Evolutionary conservation across 2,797 vertebrate species (phyloP).

Genomic region (Epinephelus coioides): DNA sequence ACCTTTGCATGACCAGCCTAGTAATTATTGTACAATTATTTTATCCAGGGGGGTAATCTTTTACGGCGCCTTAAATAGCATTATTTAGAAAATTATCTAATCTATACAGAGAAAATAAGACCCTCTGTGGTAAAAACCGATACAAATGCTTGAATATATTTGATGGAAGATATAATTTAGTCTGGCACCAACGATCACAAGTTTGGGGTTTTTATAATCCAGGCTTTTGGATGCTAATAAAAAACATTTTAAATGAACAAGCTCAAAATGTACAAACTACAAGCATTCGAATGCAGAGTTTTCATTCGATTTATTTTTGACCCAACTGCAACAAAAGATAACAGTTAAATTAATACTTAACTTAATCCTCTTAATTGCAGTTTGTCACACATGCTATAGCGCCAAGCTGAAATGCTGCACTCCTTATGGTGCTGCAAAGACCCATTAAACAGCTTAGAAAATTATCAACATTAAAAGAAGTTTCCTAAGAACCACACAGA

Average conservation of each 20-base stretch:
- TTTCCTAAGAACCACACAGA: conserved; percentile 1
- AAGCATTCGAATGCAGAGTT: not conserved
- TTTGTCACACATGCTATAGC: conserved; percentile 30
- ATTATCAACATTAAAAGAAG: conserved; percentile 8
- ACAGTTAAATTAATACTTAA: conserved; percentile 15
- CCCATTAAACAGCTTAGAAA: conserved; percentile 28
- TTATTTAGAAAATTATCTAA: too few species aligned
- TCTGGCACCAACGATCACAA: not conserved
- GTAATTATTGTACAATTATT: too few species aligned
- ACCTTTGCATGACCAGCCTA: too few species aligned
- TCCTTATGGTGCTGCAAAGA: conserved; percentile 5
- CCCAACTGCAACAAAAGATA: conserved; percentile 6
- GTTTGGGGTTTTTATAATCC: not conserved
- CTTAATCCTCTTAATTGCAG: conserved; percentile 38
- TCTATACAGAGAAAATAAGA: not conserved
- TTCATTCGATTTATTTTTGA: conserved; percentile 9
- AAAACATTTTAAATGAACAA: not conserved
- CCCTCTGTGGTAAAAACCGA: not conserved
- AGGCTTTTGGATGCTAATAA: not conserved
- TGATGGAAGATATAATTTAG: not conserved
- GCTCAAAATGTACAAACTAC: not conserved
- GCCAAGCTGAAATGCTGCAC: not conserved
- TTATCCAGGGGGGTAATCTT: too few species aligned
- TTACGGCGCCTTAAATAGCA: too few species aligned
- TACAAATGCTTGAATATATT: not conserved